Evolutionary conservation across 1,140 invertebrate genomes (phyloP), one percentile per base, ranked within the genome.

Genomic region (Drosophila kohkoa): DNA sequence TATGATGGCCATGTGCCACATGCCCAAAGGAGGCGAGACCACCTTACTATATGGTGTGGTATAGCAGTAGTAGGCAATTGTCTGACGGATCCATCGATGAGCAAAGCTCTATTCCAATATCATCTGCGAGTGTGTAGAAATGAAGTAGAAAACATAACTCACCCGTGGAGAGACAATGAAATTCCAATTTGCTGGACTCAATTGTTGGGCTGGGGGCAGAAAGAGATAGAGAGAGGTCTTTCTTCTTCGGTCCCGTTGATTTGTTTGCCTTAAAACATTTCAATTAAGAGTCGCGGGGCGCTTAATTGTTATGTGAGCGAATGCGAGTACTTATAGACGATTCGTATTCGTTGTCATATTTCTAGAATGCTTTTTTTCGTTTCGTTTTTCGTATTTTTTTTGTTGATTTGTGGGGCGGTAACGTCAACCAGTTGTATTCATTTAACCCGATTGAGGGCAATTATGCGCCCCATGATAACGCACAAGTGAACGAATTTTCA

Each of bases 381-480:
- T 46, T 41, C 41, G 43, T 58, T 20, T 58, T 15, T 58, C 13
- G 43, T 20, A 13, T 46, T 10, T n/a, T 58, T 41, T 11, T 10
- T 48, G 25, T 3, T 25, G 20, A 59, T 75, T 58, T 64, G 64
- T 66, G 75, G 78, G 82, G 71, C 79, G 71, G 75, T 68, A 81
- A 67, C 77, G 65, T 67, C 67, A 77, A 60, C 46, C 55, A 74
- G 43, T 73, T 75, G 75, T 73, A 66, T 73, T 79, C 73, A 81
- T 75, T 81, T 79, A 81, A 75, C 55, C 70, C 85, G 81, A 79
- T 82, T 79, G 81, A 75, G 67, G 75, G 68, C 82, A 88, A 85
- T 88, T 88, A 89, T 89, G 73, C 45, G 60, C 48, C 68, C 52
- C 64, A 48, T 82, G 80, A 82, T 79, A 87, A 82, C 70, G 72